Conservation (phyloP, 2,888 invertebrate species). For the Drosophila mercatorum region DNA sequence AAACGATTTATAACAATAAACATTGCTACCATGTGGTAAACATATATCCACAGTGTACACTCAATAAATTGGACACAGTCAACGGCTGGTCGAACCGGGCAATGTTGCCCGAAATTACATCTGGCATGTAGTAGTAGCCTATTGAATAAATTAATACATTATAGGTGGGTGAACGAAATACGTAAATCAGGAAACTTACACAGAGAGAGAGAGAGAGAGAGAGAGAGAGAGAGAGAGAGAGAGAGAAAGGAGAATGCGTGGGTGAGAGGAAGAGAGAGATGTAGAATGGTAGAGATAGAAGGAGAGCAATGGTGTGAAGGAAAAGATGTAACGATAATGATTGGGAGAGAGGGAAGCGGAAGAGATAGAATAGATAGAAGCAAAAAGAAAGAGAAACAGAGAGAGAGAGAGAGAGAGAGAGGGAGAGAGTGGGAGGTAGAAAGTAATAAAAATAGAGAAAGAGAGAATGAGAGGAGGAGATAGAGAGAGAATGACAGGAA, state of each 20-base stretch:
- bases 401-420: neutral
- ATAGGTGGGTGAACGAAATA: neutral
- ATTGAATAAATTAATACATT: conserved; percentile 7
- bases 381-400: neutral
- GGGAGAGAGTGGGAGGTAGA: neutral
- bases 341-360: neutral
- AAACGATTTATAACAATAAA: conserved; percentile 21
- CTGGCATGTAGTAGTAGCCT: neutral
- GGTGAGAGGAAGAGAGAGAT: neutral
- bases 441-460: too few species aligned
- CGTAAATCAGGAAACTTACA: neutral
- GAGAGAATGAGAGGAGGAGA: neutral
- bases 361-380: neutral
- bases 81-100: conserved; percentile 1
- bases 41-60: conserved; percentile 14
- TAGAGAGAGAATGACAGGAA: neutral
- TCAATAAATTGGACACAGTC: conserved; percentile 8
- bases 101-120: conserved; percentile 1
- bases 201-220: neutral
- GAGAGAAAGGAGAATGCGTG: neutral
- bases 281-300: neutral
- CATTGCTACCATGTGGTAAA: neutral
- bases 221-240: neutral
- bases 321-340: neutral
- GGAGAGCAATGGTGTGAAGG: neutral